Conservation (phyloP, 2,113 vertebrate genomes). For the Cyphomyrus discorhynchus region DNA sequence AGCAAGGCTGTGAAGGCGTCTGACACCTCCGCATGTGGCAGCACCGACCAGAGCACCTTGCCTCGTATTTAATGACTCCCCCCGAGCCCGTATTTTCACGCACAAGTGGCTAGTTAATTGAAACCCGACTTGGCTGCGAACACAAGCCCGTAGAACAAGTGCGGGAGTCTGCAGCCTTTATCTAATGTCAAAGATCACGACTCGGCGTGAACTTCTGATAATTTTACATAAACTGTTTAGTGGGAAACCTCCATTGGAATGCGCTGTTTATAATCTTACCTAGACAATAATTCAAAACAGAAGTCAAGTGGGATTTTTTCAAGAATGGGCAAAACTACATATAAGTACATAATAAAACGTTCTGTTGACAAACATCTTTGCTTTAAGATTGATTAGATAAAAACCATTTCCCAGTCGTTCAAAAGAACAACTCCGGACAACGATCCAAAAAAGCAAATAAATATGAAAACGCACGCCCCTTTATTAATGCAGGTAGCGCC, state of each 20-base stretch:
- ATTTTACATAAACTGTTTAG: background rate
- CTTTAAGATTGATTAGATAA: background rate
- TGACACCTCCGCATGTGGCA: conserved; percentile 8
- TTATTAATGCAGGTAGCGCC: background rate
- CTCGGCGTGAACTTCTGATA: background rate
- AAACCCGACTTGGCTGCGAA: conserved; percentile 32
- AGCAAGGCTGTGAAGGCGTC: background rate
- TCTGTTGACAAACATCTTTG: background rate
- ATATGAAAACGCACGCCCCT: background rate
- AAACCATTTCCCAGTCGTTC: background rate
- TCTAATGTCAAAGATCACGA: background rate
- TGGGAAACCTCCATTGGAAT: background rate
- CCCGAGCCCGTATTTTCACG: conserved; percentile 33
- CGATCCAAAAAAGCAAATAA: background rate
- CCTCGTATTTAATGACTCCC: conserved; percentile 46
- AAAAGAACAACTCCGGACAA: background rate
- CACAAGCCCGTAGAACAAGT: conserved; percentile 27
- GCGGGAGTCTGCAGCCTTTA: conserved; percentile 7
- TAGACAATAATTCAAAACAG: no score
- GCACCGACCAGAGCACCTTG: conserved; percentile 6
- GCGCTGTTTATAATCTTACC: background rate
- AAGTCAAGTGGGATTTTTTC: background rate
- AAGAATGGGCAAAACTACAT: background rate
- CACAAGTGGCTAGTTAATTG: conserved; percentile 42
- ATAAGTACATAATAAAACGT: background rate